Percentiles rank a stretch among this genome's conserved stretches.
These are phyloP conservation scores for Ophiothrix spiculata DNA, from an alignment of 35 echinoderm and acorn worm genomes.

Conservation along the genomic window DNA sequence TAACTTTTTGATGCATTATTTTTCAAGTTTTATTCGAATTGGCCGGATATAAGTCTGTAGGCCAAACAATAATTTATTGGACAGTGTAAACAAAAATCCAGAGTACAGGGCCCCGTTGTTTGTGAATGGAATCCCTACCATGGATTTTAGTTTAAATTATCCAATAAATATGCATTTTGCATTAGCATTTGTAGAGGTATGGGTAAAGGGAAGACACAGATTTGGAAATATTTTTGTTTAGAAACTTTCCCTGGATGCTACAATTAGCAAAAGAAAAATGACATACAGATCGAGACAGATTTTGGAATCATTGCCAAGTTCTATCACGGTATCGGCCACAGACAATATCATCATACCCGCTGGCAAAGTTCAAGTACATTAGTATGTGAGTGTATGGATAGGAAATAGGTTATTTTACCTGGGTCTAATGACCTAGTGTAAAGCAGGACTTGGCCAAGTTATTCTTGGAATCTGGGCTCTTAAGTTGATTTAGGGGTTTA, in stretches of 20 bases:
- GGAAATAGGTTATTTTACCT: no score
- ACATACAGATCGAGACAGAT: not conserved
- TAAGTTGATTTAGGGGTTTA: no score
- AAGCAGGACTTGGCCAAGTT: no score
- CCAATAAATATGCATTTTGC: not conserved
- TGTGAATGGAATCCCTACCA: not conserved
- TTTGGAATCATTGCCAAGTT: not conserved
- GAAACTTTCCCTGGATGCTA: not conserved
- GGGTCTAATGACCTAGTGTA: no score
- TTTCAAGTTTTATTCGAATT: no score
- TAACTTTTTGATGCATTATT: no score
- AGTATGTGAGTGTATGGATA: no score
- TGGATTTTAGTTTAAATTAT: not conserved
- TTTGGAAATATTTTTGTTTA: no score
- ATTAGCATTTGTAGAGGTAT: not conserved
- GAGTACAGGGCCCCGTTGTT: not conserved
- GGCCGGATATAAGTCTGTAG: no score
- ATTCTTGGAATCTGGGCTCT: no score
- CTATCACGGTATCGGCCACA: not conserved
- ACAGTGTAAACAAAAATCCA: not conserved
- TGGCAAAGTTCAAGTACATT: no score
- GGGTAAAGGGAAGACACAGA: not conserved
- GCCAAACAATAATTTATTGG: not conserved
- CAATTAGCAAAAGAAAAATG: not conserved
- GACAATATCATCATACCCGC: no score